phyloP scores from a whole-genome alignment of 2,797 vertebrate genomes.

The Gambusia yucatana region DNA sequence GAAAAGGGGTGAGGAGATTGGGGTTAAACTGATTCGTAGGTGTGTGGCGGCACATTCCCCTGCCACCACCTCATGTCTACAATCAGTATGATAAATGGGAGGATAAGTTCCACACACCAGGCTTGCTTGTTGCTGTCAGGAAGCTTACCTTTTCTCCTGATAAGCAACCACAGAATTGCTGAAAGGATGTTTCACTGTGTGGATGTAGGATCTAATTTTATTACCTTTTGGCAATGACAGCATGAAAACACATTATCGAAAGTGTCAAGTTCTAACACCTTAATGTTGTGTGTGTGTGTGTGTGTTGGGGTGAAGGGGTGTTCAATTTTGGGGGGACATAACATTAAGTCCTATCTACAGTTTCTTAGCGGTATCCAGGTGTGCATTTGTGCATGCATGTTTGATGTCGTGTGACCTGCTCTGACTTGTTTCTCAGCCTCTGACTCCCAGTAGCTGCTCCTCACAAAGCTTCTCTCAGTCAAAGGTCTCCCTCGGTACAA shows the following conservation, averaged over 20 bases:
- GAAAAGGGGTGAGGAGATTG: constrained; percentile 18
- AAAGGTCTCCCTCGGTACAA: constrained; percentile 69
- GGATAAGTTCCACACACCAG: constrained; percentile 51
- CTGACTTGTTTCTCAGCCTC: constrained; percentile 74
- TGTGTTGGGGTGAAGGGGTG: too few relatives aligned
- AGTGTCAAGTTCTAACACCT: neutral
- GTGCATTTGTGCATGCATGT: constrained; percentile 28
- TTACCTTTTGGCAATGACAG: constrained; percentile 59
- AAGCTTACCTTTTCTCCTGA: constrained; percentile 51
- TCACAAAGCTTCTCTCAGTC: constrained; percentile 68
- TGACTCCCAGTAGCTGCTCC: constrained; percentile 62
- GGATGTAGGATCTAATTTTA: constrained; percentile 61
- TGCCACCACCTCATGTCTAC: constrained; percentile 61
- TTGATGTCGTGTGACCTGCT: constrained; percentile 67
- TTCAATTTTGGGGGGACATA: neutral
- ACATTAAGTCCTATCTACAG: constrained; percentile 23
- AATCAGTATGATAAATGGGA: constrained; percentile 56
- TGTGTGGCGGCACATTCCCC: constrained; percentile 60
- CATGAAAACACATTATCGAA: constrained; percentile 26
- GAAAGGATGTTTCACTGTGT: constrained; percentile 59
- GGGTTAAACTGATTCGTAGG: constrained; percentile 30
- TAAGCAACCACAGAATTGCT: constrained; percentile 60
- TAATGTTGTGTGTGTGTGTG: neutral
- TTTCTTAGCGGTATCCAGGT: constrained; percentile 25
- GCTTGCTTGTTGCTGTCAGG: constrained; percentile 55